These are phyloP conservation scores for Diuraphis noxia DNA, from an alignment of 1,140 invertebrate genomes.

Conservation along the genomic window DNA sequence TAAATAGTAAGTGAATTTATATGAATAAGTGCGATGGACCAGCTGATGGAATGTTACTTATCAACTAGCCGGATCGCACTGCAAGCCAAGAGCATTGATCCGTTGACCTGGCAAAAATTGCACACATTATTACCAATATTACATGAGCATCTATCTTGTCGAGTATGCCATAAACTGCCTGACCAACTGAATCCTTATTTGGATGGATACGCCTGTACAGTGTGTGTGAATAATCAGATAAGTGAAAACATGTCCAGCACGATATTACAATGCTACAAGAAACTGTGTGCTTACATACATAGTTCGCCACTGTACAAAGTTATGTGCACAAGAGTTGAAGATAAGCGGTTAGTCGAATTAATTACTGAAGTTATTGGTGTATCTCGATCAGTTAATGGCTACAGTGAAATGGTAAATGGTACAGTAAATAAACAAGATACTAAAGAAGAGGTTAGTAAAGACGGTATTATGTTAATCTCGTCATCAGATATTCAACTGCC, in stretches of 20 bases:
- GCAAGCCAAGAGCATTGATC: conserved; percentile 68
- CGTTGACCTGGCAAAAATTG: conserved; percentile 76
- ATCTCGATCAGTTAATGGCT: not conserved
- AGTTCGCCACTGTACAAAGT: not conserved
- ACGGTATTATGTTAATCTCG: not conserved
- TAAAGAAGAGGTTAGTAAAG: not conserved
- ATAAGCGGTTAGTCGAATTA: not conserved
- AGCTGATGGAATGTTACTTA: not conserved
- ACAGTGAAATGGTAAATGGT: not conserved
- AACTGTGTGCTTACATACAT: conserved; percentile 17
- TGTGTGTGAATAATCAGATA: not conserved
- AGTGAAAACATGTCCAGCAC: not conserved
- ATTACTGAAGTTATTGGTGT: not conserved
- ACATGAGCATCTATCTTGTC: conserved; percentile 59
- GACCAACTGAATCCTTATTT: not conserved
- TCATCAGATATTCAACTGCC: conserved; percentile 3
- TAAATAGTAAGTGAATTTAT: not conserved
- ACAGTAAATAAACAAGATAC: not conserved
- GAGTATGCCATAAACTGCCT: not conserved
- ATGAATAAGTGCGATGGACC: not conserved
- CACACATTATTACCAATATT: conserved; percentile 81
- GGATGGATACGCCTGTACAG: not conserved
- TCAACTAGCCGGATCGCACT: conserved; percentile 62
- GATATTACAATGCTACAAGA: not conserved
- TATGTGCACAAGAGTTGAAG: not conserved